phyloP scores from a whole-genome alignment of 2,888 invertebrate species.

The Drosophila austrosaltans region DNA sequence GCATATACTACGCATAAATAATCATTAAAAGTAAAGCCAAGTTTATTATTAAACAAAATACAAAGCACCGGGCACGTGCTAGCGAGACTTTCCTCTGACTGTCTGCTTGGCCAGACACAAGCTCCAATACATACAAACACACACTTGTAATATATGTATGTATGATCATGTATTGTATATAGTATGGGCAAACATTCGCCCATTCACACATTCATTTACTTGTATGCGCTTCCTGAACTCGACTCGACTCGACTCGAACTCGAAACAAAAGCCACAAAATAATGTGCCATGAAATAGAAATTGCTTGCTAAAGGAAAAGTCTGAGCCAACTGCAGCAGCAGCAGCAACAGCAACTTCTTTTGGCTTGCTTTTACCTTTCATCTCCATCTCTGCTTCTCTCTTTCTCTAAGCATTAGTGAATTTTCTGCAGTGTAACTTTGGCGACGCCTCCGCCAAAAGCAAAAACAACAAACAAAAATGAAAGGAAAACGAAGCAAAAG shows the following conservation, averaged over 20 bases:
- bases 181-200: constrained; percentile 10
- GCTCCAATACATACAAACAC: neutral
- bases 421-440: constrained; percentile 75
- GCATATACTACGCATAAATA: constrained; percentile 47
- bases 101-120: constrained; percentile 13
- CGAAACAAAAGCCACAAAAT: constrained; percentile 79
- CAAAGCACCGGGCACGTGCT: constrained; percentile 11
- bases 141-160: neutral
- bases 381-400: constrained; percentile 5
- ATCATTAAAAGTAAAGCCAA: constrained; percentile 52
- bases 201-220: constrained; percentile 27
- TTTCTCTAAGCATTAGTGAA: constrained; percentile 58
- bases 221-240: constrained; percentile 43
- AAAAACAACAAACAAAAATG: constrained; percentile 15
- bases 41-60: constrained; percentile 53
- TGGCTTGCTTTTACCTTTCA: neutral
- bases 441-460: constrained; percentile 53
- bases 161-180: neutral
- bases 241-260: constrained; percentile 48
- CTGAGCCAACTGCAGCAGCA: constrained; percentile 26
- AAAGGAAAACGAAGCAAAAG: constrained; percentile 14
- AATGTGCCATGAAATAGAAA: constrained; percentile 81
- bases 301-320: constrained; percentile 47
- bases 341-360: constrained; percentile 2
- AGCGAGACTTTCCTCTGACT: too few species aligned